Percentiles rank a stretch among this genome's conserved stretches.
Evolutionary conservation across 2,797 vertebrate genomes (phyloP).

Genomic region (Tapirus indicus): DNA sequence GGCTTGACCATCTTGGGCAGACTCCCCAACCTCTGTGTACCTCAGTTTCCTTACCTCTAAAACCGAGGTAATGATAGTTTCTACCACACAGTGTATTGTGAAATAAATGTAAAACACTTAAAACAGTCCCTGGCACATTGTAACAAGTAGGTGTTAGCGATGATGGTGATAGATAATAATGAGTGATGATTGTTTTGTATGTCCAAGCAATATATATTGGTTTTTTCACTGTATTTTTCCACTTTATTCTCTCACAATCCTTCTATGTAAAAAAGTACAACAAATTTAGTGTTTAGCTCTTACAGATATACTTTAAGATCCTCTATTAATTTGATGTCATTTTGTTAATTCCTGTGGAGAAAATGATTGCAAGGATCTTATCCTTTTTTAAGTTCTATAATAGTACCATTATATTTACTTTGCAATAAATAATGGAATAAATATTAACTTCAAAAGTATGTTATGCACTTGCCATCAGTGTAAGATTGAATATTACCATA

Average conservation of each 20-base stretch:
- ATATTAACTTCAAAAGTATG: slow-evolving; percentile 44
- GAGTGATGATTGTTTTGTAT: slow-evolving; percentile 13
- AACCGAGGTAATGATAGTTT: slow-evolving; percentile 42
- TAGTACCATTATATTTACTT: slow-evolving; percentile 1
- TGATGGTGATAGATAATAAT: neutral
- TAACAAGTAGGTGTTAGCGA: slow-evolving; percentile 3
- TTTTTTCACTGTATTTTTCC: slow-evolving; percentile 31
- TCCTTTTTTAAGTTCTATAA: neutral
- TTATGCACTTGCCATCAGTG: neutral
- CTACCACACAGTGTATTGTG: slow-evolving; percentile 81
- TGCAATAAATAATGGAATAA: slow-evolving; percentile 28
- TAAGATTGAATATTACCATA: slow-evolving; percentile 15
- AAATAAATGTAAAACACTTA: slow-evolving; percentile 66
- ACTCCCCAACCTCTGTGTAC: neutral
- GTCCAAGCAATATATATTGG: slow-evolving; percentile 8
- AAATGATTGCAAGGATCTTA: neutral
- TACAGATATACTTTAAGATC: slow-evolving; percentile 47
- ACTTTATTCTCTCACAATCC: neutral
- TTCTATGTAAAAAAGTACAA: slow-evolving; percentile 10
- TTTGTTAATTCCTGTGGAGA: neutral
- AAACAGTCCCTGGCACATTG: neutral
- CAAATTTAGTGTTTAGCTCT: slow-evolving; percentile 11
- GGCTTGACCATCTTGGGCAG: neutral
- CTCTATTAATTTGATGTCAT: slow-evolving; percentile 43
- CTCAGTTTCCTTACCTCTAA: slow-evolving; percentile 62